A percentile compares a stretch with the other conserved stretches of the same genome.
Conservation (phyloP, 2,113 vertebrate genomes). For the Azemiops feae region DNA sequence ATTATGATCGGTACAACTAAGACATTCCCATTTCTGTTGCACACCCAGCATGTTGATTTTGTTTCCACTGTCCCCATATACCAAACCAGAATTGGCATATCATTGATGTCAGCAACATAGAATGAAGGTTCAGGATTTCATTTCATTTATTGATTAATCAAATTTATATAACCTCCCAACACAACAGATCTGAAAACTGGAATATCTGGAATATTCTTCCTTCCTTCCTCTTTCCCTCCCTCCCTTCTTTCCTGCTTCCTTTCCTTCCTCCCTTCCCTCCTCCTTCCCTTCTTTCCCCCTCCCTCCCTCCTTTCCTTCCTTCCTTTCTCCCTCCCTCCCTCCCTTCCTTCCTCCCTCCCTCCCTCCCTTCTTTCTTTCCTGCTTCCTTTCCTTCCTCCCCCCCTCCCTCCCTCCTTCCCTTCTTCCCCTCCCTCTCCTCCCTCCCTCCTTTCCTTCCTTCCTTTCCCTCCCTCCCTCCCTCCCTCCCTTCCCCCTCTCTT, state of each 20-base stretch:
- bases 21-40: too few species aligned
- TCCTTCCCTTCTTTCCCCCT: neutral
- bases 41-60: too few species aligned
- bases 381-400: constrained; percentile 11
- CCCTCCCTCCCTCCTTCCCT: neutral
- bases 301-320: too few species aligned
- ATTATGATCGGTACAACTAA: too few species aligned
- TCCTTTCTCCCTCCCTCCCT: fast-evolving
- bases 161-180: too few species aligned
- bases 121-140: constrained; percentile 22
- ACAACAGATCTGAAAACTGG: constrained; percentile 28
- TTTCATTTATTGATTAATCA: too few species aligned
- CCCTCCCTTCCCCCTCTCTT: neutral
- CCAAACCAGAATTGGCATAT: too few species aligned
- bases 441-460: neutral
- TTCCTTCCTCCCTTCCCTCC: too few species aligned
- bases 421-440: too few species aligned
- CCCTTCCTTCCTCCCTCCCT: neutral
- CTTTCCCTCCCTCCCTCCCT: neutral
- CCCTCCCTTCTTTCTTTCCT: neutral
- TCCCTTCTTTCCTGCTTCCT: fast-evolving
- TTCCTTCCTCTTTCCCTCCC: neutral
- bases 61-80: too few species aligned
- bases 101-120: constrained; percentile 27
- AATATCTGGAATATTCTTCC: constrained; percentile 41